Evolutionary conservation across 1,140 invertebrate species (phyloP).

Genomic region (Caenorhabditis briggsae): DNA sequence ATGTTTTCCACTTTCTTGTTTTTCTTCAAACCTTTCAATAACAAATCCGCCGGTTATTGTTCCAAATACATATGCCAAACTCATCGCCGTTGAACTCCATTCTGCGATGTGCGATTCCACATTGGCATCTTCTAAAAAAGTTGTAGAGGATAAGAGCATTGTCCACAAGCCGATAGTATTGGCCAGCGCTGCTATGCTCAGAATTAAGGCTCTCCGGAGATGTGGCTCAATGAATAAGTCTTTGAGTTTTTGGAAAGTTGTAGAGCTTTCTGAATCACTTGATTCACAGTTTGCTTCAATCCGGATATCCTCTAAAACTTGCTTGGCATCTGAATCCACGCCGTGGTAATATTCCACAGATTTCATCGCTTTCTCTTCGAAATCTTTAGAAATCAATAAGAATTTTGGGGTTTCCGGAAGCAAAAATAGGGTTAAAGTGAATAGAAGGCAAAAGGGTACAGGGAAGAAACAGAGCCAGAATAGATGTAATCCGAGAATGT

Average conservation of each 20-base stretch:
- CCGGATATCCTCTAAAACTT: slow-evolving; percentile 40
- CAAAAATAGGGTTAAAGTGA: slow-evolving; percentile 63
- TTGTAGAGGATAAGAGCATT: slow-evolving; percentile 67
- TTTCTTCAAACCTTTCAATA: slow-evolving; percentile 58
- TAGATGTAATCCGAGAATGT: slow-evolving; percentile 64
- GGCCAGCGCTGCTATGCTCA: slow-evolving; percentile 49
- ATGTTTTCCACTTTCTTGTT: not conserved
- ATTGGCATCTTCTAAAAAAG: slow-evolving; percentile 65
- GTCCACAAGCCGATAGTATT: slow-evolving; percentile 60
- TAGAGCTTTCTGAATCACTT: not conserved
- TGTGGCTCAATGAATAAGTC: slow-evolving; percentile 64
- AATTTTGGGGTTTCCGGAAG: slow-evolving; percentile 71
- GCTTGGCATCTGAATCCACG: slow-evolving; percentile 14
- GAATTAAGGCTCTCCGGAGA: slow-evolving; percentile 62
- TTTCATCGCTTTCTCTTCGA: slow-evolving; percentile 54
- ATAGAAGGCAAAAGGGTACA: slow-evolving; percentile 57
- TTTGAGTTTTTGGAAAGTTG: slow-evolving; percentile 11
- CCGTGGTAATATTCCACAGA: slow-evolving; percentile 67
- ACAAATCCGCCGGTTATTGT: slow-evolving; percentile 65
- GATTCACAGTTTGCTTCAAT: not conserved
- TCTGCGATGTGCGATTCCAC: slow-evolving; percentile 60
- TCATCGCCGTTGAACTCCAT: slow-evolving; percentile 62
- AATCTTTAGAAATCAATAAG: slow-evolving; percentile 58
- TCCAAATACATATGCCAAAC: slow-evolving; percentile 62
- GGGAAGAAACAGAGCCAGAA: slow-evolving; percentile 57